Evolutionary conservation across 2,113 vertebrate genomes (phyloP).

Genomic region (Prinia subflava): DNA sequence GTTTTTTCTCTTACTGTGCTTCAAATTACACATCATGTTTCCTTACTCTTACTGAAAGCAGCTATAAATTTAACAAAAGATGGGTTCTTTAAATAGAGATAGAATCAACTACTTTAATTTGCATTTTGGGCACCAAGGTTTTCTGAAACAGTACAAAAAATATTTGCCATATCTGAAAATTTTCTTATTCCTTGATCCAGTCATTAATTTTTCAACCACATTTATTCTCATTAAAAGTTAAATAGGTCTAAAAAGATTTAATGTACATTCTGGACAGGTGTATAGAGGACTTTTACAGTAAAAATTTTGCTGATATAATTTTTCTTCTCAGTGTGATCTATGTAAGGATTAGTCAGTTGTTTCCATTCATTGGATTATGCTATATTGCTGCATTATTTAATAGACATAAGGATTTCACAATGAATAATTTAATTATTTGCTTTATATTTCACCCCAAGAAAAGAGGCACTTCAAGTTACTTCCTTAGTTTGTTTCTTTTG

Average conservation of each 20-base stretch:
- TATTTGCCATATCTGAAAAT: not conserved
- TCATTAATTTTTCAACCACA: not conserved
- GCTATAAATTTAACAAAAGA: not conserved
- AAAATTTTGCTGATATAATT: not conserved
- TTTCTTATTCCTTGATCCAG: not conserved
- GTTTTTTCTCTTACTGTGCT: not conserved
- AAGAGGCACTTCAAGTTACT: not conserved
- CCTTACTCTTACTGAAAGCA: not conserved
- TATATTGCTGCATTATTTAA: not conserved
- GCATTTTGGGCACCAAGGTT: not conserved
- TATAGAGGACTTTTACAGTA: not conserved
- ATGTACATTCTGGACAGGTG: not conserved
- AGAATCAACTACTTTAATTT: not conserved
- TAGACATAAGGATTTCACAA: not conserved
- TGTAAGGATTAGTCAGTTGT: not conserved
- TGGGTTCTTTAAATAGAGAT: not conserved
- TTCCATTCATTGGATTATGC: not conserved
- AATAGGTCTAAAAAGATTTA: not conserved
- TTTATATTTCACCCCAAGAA: not conserved
- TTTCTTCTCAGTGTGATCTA: not conserved
- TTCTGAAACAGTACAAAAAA: not conserved
- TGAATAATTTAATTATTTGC: slow-evolving; percentile 14
- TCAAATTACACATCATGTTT: not conserved
- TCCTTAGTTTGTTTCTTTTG: not conserved
- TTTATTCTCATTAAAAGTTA: not conserved